Percentiles rank a stretch among this genome's conserved stretches.
Conservation (phyloP, 1,140 invertebrate species). For the Coelopa frigida region DNA sequence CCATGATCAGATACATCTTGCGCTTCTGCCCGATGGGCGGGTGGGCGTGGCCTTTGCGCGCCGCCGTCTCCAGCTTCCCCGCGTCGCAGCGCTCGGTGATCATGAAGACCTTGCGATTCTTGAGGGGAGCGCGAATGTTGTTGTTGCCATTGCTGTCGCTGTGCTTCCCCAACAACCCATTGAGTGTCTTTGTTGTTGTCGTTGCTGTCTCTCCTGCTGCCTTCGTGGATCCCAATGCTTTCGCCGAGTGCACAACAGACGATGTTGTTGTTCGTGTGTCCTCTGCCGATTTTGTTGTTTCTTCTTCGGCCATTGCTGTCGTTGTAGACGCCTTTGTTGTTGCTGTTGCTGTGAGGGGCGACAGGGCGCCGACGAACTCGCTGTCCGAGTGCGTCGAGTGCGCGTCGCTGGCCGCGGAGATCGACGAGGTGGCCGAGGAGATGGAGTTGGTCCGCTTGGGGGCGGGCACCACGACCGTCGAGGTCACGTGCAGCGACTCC, state of each 20-base stretch:
- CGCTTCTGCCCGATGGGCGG: constrained; percentile 20
- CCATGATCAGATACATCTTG: constrained; percentile 39
- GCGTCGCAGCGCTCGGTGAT: constrained; percentile 34
- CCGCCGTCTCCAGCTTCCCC: neutral
- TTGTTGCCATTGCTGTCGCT: neutral
- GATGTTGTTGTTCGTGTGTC: no score
- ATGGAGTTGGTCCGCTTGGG: constrained; percentile 38
- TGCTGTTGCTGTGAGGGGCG: neutral
- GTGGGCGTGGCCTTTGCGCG: neutral
- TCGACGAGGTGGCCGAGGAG: constrained; percentile 29
- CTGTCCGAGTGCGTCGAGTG: constrained; percentile 31
- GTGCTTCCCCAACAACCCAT: constrained; percentile 19
- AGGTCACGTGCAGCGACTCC: no score
- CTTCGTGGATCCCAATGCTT: no score
- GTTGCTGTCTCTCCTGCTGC: no score
- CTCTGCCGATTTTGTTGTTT: no score
- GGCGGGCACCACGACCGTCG: constrained; percentile 16
- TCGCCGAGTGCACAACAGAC: no score
- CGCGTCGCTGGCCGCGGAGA: constrained; percentile 22
- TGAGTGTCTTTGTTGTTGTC: constrained; percentile 15
- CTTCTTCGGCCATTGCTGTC: constrained; percentile 5
- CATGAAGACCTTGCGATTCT: constrained; percentile 31
- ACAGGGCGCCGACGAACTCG: constrained; percentile 16
- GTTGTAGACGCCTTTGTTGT: neutral
- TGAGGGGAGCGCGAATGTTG: no score